Conservation (phyloP, 1,140 invertebrate species). For the Pseudachorutes palmiensis region DNA sequence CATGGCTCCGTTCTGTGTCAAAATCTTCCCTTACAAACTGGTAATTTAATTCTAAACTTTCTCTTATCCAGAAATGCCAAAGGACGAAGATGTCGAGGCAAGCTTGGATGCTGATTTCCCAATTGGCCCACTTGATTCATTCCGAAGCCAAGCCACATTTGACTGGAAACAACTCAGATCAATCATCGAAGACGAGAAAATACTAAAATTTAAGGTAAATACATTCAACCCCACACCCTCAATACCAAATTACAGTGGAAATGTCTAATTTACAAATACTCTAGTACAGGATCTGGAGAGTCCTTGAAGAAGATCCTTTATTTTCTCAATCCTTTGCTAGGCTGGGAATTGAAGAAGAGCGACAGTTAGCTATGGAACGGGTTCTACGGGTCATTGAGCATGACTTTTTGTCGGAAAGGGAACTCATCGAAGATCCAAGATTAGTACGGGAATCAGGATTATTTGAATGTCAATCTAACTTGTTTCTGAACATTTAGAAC, state of each 20-base stretch:
- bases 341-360: conserved; percentile 59
- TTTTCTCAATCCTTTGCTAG: conserved; percentile 45
- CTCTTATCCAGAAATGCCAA: too few species aligned
- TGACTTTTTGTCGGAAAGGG: conserved; percentile 46
- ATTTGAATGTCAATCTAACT: background rate
- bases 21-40: too few species aligned
- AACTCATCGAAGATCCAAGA: conserved; percentile 45
- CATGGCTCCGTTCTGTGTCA: too few species aligned
- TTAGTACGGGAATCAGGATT: conserved; percentile 11
- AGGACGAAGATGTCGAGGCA: background rate
- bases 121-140: conserved; percentile 59
- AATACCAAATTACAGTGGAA: background rate
- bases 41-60: too few species aligned
- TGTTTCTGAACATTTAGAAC: background rate
- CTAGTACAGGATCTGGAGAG: conserved; percentile 49
- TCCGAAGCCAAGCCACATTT: conserved; percentile 63
- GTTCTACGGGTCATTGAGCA: conserved; percentile 47
- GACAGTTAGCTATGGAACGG: conserved; percentile 45
- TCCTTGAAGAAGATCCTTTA: conserved; percentile 49
- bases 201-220: conserved; percentile 55
- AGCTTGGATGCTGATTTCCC: conserved; percentile 47
- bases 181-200: conserved; percentile 61
- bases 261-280: too few species aligned
- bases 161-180: conserved; percentile 69
- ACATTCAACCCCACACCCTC: background rate